Evolutionary conservation across 2,797 vertebrate species (phyloP).

Genomic region (Alcedo quadribrachys): DNA sequence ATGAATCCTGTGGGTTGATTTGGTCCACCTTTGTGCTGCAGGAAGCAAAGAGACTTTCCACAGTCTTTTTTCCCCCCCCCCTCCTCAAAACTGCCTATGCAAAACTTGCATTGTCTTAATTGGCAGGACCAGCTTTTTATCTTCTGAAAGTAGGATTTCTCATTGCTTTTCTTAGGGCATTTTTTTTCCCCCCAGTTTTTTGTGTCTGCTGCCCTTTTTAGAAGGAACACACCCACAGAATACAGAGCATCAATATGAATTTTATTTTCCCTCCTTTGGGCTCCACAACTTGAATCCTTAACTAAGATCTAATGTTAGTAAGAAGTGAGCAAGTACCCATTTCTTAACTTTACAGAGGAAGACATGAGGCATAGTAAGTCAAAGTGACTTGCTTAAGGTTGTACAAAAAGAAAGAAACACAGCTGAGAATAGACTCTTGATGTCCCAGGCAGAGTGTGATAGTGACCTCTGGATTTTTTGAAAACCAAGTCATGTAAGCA

Average conservation of each 20-base stretch:
- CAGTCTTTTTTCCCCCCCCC: neutral
- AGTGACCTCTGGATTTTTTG: neutral
- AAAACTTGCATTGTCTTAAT: neutral
- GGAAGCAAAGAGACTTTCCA: neutral
- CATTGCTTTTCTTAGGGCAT: neutral
- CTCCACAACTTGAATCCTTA: neutral
- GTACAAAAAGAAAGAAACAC: neutral
- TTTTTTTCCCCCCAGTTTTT: neutral
- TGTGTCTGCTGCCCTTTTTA: neutral
- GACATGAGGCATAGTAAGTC: neutral
- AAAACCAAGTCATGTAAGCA: neutral
- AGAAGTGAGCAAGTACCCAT: neutral
- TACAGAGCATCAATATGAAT: neutral
- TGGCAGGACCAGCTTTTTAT: neutral
- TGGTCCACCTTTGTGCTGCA: neutral
- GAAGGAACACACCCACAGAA: neutral
- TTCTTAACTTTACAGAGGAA: neutral
- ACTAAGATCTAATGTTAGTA: neutral
- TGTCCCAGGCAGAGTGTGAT: neutral
- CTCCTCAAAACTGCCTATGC: neutral
- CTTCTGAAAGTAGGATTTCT: neutral
- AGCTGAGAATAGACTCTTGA: neutral
- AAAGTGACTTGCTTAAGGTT: neutral
- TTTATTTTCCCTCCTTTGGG: constrained; percentile 1
- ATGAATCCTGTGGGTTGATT: neutral